phyloP scores from a whole-genome alignment of 2,888 invertebrate genomes.

The Trachelus stipa region DNA sequence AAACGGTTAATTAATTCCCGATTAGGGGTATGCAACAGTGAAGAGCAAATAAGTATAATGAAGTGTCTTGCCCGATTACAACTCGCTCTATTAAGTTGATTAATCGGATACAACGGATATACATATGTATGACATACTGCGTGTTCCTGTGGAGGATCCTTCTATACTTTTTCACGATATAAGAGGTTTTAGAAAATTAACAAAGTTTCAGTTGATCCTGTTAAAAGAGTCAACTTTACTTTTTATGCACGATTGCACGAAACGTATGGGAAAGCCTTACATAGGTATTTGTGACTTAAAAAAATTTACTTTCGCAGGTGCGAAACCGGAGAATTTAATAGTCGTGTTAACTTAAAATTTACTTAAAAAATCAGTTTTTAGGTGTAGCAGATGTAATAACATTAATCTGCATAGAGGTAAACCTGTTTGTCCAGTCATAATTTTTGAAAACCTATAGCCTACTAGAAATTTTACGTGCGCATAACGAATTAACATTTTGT shows the following conservation, averaged over 20 bases:
- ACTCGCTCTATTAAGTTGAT: constrained; percentile 51
- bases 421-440: background rate
- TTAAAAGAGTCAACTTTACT: background rate
- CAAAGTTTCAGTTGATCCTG: background rate
- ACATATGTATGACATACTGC: constrained; percentile 51
- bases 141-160: constrained; percentile 26
- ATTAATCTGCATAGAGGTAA: background rate
- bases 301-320: background rate
- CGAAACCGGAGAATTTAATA: background rate
- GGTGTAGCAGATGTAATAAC: background rate
- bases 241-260: background rate
- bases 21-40: constrained; percentile 51
- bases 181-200: background rate
- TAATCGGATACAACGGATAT: constrained; percentile 53
- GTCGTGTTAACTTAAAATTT: background rate
- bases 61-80: constrained; percentile 53
- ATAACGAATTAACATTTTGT: background rate
- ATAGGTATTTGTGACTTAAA: too few relatives aligned
- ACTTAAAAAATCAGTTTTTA: background rate
- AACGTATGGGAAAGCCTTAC: too few relatives aligned
- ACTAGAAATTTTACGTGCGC: background rate
- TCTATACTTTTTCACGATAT: constrained; percentile 5
- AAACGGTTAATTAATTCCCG: constrained; percentile 56
- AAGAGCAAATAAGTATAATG: constrained; percentile 53
- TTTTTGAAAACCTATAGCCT: background rate